Conservation (phyloP, 2,797 vertebrate genomes). For the Schizopygopsis pylzovi region DNA sequence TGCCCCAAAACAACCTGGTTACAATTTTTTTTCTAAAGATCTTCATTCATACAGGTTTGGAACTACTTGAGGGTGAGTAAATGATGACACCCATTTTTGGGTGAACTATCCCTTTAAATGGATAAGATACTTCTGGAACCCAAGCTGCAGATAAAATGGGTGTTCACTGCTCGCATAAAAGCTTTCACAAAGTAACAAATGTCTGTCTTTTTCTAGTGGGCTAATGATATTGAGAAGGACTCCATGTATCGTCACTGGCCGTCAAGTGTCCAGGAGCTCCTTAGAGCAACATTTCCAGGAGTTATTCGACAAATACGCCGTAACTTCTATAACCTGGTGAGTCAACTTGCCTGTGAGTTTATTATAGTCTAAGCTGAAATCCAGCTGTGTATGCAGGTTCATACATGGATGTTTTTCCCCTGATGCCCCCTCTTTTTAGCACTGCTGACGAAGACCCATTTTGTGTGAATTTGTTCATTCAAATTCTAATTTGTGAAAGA, state of each 20-base stretch:
- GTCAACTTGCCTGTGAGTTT: conserved; percentile 60
- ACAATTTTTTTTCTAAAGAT: too few species aligned
- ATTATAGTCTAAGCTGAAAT: conserved; percentile 1
- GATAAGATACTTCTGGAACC: neutral
- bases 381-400: neutral
- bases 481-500: neutral
- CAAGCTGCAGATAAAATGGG: neutral
- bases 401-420: neutral
- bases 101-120: neutral
- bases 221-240: conserved; percentile 95
- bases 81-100: too few species aligned
- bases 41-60: too few species aligned
- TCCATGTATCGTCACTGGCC: conserved; percentile 87
- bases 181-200: neutral
- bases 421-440: neutral
- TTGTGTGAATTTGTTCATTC: neutral
- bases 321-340: conserved; percentile 95
- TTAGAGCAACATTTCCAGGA: conserved; percentile 87
- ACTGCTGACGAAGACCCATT: neutral
- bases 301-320: conserved; percentile 89
- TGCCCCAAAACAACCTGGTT: too few species aligned
- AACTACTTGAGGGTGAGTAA: too few species aligned
- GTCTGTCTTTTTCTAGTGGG: conserved; percentile 80
- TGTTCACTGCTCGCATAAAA: neutral
- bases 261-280: conserved; percentile 86